These are phyloP conservation scores for Pseudomyrmex dendroicus DNA, from an alignment of 1,140 invertebrate genomes.

Conservation along the genomic window DNA sequence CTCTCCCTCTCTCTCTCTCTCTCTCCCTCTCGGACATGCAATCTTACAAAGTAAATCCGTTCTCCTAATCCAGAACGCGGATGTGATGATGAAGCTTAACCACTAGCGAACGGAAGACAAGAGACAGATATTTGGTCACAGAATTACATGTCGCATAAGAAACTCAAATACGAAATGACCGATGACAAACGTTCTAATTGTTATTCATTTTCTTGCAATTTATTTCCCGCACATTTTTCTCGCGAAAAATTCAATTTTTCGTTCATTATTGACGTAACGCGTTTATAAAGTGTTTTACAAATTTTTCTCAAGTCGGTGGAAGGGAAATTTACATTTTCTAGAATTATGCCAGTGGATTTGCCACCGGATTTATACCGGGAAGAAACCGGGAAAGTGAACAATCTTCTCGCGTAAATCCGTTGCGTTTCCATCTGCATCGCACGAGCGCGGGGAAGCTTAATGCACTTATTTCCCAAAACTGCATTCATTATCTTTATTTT, in stretches of 20 bases:
- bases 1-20: too few species aligned
- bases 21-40: background rate
- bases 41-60: slow-evolving; percentile 37
- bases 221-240: too few species aligned
- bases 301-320: background rate
- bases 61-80: slow-evolving; percentile 18
- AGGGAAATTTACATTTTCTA: background rate
- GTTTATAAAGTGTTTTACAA: background rate
- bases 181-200: background rate
- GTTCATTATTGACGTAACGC: too few species aligned
- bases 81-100: slow-evolving; percentile 36
- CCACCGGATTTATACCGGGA: background rate
- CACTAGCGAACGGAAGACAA: background rate
- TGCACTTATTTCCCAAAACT: background rate
- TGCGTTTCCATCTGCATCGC: background rate
- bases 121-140: background rate
- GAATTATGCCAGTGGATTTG: too few species aligned
- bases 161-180: background rate
- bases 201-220: background rate
- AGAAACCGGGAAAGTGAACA: background rate
- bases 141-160: too few species aligned
- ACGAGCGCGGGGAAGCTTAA: background rate
- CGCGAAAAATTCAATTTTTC: too few species aligned
- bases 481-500: slow-evolving; percentile 4
- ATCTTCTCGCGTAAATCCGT: background rate